Conservation (phyloP, 2,888 invertebrate genomes). For the Cistogaster globosa region DNA sequence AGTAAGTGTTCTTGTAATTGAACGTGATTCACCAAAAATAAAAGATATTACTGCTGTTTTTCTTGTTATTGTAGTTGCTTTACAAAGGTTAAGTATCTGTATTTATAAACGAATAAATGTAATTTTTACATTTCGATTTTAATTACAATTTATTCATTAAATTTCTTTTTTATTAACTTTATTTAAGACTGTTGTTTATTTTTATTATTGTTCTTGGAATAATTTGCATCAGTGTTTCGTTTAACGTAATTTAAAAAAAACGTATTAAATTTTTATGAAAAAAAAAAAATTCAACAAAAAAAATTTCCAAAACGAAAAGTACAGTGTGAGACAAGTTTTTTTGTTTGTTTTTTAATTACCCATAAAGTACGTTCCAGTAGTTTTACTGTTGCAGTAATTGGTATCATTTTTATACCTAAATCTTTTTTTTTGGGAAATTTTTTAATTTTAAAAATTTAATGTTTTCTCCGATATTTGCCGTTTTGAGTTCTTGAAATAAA, state of each 20-base stretch:
- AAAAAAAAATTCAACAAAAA: too few relatives aligned
- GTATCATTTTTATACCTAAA: too few relatives aligned
- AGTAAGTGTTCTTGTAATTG: slow-evolving; percentile 65
- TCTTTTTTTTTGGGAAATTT: too few relatives aligned
- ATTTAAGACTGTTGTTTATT: slow-evolving; percentile 17
- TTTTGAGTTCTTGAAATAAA: too few relatives aligned
- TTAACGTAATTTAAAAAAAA: slow-evolving; percentile 12
- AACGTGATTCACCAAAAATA: slow-evolving; percentile 70
- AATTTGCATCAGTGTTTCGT: neutral
- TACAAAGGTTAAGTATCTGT: slow-evolving; percentile 43
- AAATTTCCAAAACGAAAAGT: neutral
- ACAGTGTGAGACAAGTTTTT: too few relatives aligned
- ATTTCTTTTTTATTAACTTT: slow-evolving; percentile 11
- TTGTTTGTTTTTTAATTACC: too few relatives aligned
- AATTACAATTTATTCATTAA: slow-evolving; percentile 11
- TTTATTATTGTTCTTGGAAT: slow-evolving; percentile 58
- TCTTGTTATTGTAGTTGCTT: slow-evolving; percentile 17
- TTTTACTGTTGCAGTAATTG: too few relatives aligned
- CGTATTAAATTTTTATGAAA: neutral
- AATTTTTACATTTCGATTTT: slow-evolving; percentile 41
- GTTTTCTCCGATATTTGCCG: too few relatives aligned
- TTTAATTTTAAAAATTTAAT: too few relatives aligned
- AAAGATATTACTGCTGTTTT: slow-evolving; percentile 2
- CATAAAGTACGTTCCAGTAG: too few relatives aligned
- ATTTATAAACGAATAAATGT: slow-evolving; percentile 17